A percentile compares a stretch with the other conserved stretches of the same genome.
Evolutionary conservation across 2,797 vertebrate species (phyloP).

Genomic region (Phrynocephalus guinanensis): DNA sequence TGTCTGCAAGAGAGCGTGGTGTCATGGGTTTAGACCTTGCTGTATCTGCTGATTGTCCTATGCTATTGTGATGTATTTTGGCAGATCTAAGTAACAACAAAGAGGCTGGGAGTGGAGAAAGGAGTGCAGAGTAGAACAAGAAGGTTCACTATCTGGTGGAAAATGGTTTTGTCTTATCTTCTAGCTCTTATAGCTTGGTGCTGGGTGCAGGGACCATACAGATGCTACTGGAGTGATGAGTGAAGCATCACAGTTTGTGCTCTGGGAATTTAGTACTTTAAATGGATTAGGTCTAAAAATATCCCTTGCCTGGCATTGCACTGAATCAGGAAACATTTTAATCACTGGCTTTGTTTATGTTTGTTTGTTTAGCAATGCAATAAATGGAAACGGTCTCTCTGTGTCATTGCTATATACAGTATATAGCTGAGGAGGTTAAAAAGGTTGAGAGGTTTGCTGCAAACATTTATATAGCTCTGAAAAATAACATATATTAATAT

Average conservation of each 20-base stretch:
- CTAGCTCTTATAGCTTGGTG: constrained; percentile 28
- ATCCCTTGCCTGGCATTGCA: constrained; percentile 54
- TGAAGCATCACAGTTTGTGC: constrained; percentile 64
- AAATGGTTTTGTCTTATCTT: constrained; percentile 60
- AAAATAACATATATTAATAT: neutral
- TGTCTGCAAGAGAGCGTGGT: neutral
- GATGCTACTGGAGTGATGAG: constrained; percentile 53
- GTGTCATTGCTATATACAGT: neutral
- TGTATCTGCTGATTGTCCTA: constrained; percentile 37
- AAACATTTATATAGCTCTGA: no score
- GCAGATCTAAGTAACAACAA: constrained; percentile 29
- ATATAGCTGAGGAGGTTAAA: neutral
- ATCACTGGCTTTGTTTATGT: constrained; percentile 27
- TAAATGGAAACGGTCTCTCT: neutral
- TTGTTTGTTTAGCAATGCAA: neutral
- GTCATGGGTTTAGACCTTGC: neutral
- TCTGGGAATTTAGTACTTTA: constrained; percentile 73
- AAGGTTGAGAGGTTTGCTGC: neutral
- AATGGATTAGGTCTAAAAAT: constrained; percentile 78
- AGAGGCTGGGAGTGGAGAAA: neutral
- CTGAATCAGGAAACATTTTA: constrained; percentile 27
- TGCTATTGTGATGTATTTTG: constrained; percentile 52
- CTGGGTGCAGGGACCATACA: constrained; percentile 35
- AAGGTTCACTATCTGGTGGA: constrained; percentile 25
- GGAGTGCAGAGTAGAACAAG: neutral